Conservation (phyloP, 2,888 invertebrate species). For the Drosophila borborema region DNA sequence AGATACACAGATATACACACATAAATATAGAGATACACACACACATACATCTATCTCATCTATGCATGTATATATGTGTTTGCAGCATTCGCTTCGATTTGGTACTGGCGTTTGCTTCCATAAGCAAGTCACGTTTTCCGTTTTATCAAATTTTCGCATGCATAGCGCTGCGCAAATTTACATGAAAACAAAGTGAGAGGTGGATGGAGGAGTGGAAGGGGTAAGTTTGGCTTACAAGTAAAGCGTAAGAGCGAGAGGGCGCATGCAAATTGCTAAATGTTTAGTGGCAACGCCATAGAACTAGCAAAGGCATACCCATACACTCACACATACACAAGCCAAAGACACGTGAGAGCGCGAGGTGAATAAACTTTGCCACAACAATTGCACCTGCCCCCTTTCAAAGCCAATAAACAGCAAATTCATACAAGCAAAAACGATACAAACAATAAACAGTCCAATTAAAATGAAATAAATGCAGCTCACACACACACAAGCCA, state of each 20-base stretch:
- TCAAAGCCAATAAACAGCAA: slow-evolving; percentile 41
- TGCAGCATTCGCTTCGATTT: slow-evolving; percentile 26
- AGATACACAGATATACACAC: slow-evolving; percentile 25
- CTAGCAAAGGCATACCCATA: slow-evolving; percentile 49
- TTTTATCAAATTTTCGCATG: slow-evolving; percentile 79
- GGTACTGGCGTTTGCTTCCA: slow-evolving; percentile 38
- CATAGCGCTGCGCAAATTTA: slow-evolving; percentile 68
- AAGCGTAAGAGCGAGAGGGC: slow-evolving; percentile 20
- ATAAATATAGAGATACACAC: slow-evolving; percentile 1
- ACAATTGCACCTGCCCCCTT: slow-evolving; percentile 46
- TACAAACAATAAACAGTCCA: slow-evolving; percentile 63
- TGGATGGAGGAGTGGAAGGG: background rate
- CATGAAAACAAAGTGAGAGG: slow-evolving; percentile 62
- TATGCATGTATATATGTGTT: slow-evolving; percentile 16
- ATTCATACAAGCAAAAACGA: slow-evolving; percentile 39
- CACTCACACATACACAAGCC: slow-evolving; percentile 17
- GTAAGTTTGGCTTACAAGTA: slow-evolving; percentile 1
- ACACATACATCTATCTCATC: slow-evolving; percentile 14
- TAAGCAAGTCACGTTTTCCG: slow-evolving; percentile 80
- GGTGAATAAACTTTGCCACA: slow-evolving; percentile 74
- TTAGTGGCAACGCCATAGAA: slow-evolving; percentile 52
- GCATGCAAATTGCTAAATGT: slow-evolving; percentile 58
- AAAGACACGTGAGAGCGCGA: slow-evolving; percentile 72
- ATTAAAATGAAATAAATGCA: slow-evolving; percentile 70
- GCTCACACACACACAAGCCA: slow-evolving; percentile 13